Evolutionary conservation across 1,140 invertebrate genomes (phyloP), one percentile per base, ranked within the genome.

Genomic region (Phthorimaea operculella): DNA sequence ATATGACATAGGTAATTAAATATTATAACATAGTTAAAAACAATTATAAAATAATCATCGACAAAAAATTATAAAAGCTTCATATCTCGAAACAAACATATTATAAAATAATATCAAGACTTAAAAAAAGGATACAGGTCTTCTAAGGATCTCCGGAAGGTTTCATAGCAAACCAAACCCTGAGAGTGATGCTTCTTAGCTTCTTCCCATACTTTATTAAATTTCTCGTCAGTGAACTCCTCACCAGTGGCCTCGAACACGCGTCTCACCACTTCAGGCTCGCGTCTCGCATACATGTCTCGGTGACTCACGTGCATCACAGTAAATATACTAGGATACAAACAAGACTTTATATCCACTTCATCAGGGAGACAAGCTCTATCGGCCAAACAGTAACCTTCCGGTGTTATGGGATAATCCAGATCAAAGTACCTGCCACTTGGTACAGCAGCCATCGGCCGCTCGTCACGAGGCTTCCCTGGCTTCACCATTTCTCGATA

Each of bases 141-240:
- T 47, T 66, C 53, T n/a, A 81, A 61, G n/a, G 76, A 70, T 50
- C 54, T 60, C 15, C 72, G 60, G 58, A 83, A 84, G 42, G 81
- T 80, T 68, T 82, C 77, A 60, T 67, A 82, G 52, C 82, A 79
- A 21, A 83, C 79, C 74, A 70, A 78, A 9, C 76, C 79, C 57
- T 75, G 52, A 10, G 76, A 78, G 65, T 85, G 82, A 62, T 66
- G 65, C 53, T 75, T 82, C 62, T 73, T 70, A 17, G 82, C 79
- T 54, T 75, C 61, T 33, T 77, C 61, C 79, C 79, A 85, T 55
- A 77, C 57, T 12, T 44, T 52, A 21, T 75, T 57, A 55, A 85
- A 85, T 36, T 47, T 60, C 57, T 83, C 73, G 50, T 82, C 74
- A n/a, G 56, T 67, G 47, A 85, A 68, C 44, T 62, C 58, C 55